Base-by-base conservation (phyloP, 2,888 invertebrate species). In the Drosophila leonis region DNA sequence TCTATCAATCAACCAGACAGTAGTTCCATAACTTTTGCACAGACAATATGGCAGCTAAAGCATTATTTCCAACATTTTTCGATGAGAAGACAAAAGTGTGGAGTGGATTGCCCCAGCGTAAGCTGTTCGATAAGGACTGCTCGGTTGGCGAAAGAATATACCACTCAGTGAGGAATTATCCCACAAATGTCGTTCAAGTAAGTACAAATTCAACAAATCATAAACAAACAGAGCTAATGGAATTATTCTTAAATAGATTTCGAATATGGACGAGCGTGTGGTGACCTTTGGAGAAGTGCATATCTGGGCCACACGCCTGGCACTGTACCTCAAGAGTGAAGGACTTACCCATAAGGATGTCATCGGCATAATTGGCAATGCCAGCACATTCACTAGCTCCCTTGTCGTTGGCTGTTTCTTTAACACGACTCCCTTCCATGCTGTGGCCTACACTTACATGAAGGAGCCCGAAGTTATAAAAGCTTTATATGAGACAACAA, bases 371-470 rank as follows among this genome's bases (percentile, higher is more conserved):
- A 72, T 80, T 46, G 83, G 76, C n/a, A 80, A 72, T 20, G 65
- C 70, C 35, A 84, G 68, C 72, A 82, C 78, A 9, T 84, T 63
- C 8, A 62, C 70, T 0, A 66, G 56, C n/a, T 64, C 82, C 1
- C 6, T 83, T 37, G 67, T 72, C 29, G 54, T 64, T 5, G 82
- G 60, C n/a, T 80, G 85, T 41, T 72, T 80, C 18, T 85, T 84
- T 42, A 54, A 84, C 18, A 52, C 85, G 29, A 84, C 80, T 7
- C 82, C 82, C 18, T 82, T 83, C 61, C 85, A 85, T 37, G 83
- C 82, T 0, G 71, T 83, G 7, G 75, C 72, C 46, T 55, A 64
- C 35, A 82, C 78, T 29, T 75, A 78, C n/a, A 60, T 72, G 18
- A 56, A 70, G 9, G 83, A 83, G 7, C 69, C 82, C 0, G 65